Base-by-base conservation (phyloP, 2,888 invertebrate species). In the Nymphalis c-album region DNA sequence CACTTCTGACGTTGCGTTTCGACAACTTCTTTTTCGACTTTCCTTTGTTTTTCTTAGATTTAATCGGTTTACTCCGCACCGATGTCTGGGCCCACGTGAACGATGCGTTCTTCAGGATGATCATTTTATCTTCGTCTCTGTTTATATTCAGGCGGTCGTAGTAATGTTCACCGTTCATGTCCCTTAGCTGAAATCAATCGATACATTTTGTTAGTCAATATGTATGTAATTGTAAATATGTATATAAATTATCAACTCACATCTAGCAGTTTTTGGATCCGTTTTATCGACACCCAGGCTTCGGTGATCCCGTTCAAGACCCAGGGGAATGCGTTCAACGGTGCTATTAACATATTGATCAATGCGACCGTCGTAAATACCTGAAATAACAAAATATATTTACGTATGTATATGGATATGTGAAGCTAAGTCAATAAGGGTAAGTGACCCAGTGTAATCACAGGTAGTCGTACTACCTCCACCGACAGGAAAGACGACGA, bases 311-410 rank as follows among this genome's bases (percentile, higher is more conserved):
- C 99, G 86, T 98, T 99, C 22, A 99, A 90, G 4, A 99, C 99
- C 99, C 99, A 99, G 0, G 99, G 99, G 86, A 99, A 98, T 0
- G 98, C 97, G 89, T 99, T 99, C 68, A 99, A 86, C 0, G 99
- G 99, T 63, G 96, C 95, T 76, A 99, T 99, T 69, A 99, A 92
- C 97, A 99, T 98, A 83, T 98, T 98, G 70, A 99, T 94, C 64
- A 99, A 91, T 0, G 99, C 98, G 74, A 99, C 95, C 73, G 97
- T 97, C 0, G 99, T 99, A 80, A 99, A 99, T 1, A 97, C 92
- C 91, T 92, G 79, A 26, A 72, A 73, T 22, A 22, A 22, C 2
- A 22, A 22, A 22, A 22, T 22, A n/a, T n/a, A n/a, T n/a, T n/a
- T n/a, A n/a, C n/a, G n/a, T n/a, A n/a, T n/a, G n/a, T n/a, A n/a